Evolutionary conservation across 2,113 vertebrate species (phyloP).

Genomic region (Sinosuthora webbiana): DNA sequence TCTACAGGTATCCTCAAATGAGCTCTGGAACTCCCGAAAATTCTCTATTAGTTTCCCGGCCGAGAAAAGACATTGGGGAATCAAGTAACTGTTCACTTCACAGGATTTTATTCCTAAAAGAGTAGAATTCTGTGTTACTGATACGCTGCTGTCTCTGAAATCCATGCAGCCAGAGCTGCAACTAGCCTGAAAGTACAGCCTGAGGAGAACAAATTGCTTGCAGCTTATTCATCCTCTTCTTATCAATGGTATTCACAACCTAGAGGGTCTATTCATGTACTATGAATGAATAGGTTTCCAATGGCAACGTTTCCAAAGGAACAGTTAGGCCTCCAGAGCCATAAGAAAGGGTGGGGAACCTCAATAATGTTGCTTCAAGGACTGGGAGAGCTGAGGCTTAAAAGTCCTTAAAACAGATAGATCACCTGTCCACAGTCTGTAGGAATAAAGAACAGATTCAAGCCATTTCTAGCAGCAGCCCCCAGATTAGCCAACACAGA

Average conservation of each 20-base stretch:
- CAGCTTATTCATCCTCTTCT: slow-evolving; percentile 34
- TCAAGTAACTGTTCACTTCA: not conserved
- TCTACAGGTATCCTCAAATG: not conserved
- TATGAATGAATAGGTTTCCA: slow-evolving; percentile 78
- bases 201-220: slow-evolving; percentile 39
- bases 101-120: not conserved
- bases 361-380: slow-evolving; percentile 6
- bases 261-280: slow-evolving; percentile 68
- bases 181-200: slow-evolving; percentile 16
- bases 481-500: not conserved
- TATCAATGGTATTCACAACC: slow-evolving; percentile 62
- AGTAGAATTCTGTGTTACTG: not conserved
- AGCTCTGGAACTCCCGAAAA: not conserved
- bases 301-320: slow-evolving; percentile 67
- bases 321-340: slow-evolving; percentile 31
- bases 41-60: not conserved
- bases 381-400: not conserved
- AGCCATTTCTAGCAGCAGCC: not conserved
- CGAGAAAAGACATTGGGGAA: not conserved
- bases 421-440: not conserved
- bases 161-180: slow-evolving; percentile 59
- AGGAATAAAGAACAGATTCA: not conserved
- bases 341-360: slow-evolving; percentile 43
- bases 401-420: slow-evolving; percentile 30
- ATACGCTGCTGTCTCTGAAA: not conserved